Evolutionary conservation across 2,888 invertebrate species (phyloP).

Genomic region (Dynastes maya): DNA sequence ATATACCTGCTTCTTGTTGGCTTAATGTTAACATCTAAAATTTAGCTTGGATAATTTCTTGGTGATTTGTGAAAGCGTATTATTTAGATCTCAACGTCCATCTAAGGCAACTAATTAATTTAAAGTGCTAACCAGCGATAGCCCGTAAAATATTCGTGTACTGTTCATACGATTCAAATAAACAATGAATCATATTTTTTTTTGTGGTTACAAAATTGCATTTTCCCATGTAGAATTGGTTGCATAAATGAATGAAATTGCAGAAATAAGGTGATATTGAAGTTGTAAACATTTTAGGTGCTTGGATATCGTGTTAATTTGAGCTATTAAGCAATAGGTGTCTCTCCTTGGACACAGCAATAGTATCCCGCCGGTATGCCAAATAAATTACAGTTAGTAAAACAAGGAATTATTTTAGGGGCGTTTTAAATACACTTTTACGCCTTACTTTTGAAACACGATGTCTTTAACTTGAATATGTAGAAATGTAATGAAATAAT

Average conservation of each 20-base stretch:
- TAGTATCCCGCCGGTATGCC: too few relatives aligned
- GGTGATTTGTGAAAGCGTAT: conserved; percentile 4
- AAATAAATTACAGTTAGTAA: too few relatives aligned
- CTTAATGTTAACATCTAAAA: conserved; percentile 42
- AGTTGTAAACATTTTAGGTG: too few relatives aligned
- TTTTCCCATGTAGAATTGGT: not conserved
- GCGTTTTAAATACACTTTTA: too few relatives aligned
- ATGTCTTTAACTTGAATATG: too few relatives aligned
- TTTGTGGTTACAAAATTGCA: not conserved
- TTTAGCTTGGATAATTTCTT: not conserved
- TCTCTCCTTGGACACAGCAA: too few relatives aligned
- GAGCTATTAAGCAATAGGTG: too few relatives aligned
- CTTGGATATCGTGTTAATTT: too few relatives aligned
- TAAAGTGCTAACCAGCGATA: not conserved
- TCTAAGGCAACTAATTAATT: not conserved
- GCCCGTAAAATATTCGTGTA: not conserved
- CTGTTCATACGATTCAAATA: not conserved
- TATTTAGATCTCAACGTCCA: conserved; percentile 11
- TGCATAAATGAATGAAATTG: not conserved
- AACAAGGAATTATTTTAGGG: too few relatives aligned
- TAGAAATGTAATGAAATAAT: too few relatives aligned
- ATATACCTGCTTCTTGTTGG: conserved; percentile 35
- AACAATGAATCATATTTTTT: conserved; percentile 34
- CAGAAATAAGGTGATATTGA: too few relatives aligned
- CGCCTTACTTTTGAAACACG: too few relatives aligned